Conservation (phyloP, 2,888 invertebrate genomes). For the Alitta virens region DNA sequence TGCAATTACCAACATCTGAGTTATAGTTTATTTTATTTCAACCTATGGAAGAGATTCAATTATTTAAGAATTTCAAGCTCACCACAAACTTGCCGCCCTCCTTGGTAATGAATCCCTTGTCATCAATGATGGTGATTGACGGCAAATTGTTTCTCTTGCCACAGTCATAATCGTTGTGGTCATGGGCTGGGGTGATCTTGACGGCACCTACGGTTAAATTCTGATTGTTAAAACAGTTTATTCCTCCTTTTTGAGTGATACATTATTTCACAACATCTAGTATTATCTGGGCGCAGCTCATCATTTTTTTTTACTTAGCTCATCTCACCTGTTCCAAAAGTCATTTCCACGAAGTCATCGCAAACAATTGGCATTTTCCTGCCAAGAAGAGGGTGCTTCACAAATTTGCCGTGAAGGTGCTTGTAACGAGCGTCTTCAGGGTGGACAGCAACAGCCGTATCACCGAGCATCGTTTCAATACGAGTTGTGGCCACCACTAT, state of each 20-base stretch:
- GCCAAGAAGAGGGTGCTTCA: slow-evolving; percentile 81
- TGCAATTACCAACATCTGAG: too few relatives aligned
- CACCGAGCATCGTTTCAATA: slow-evolving; percentile 96
- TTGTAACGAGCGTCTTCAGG: slow-evolving; percentile 82
- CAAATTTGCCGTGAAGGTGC: slow-evolving; percentile 73
- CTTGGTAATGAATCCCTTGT: slow-evolving; percentile 80
- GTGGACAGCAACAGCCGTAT: slow-evolving; percentile 97
- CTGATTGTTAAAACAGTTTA: too few relatives aligned
- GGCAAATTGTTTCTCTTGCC: slow-evolving; percentile 84
- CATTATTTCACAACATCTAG: too few relatives aligned
- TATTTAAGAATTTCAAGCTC: too few relatives aligned
- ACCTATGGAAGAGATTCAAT: too few relatives aligned
- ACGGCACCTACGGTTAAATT: slow-evolving; percentile 71
- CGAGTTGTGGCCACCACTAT: slow-evolving; percentile 92
- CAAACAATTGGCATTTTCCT: slow-evolving; percentile 82
- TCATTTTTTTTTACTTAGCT: too few relatives aligned
- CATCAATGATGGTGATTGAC: slow-evolving; percentile 85
- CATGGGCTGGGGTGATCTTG: slow-evolving; percentile 98
- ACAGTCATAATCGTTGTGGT: slow-evolving; percentile 93
- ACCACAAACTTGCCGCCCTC: slow-evolving; percentile 77
- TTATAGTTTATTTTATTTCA: too few relatives aligned
- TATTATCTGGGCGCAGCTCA: too few relatives aligned
- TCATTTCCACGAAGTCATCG: slow-evolving; percentile 91
- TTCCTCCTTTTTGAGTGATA: too few relatives aligned
- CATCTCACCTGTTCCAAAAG: slow-evolving; percentile 84